phyloP scores from a whole-genome alignment of 2,113 vertebrate species.

The Meleagris gallopavo region DNA sequence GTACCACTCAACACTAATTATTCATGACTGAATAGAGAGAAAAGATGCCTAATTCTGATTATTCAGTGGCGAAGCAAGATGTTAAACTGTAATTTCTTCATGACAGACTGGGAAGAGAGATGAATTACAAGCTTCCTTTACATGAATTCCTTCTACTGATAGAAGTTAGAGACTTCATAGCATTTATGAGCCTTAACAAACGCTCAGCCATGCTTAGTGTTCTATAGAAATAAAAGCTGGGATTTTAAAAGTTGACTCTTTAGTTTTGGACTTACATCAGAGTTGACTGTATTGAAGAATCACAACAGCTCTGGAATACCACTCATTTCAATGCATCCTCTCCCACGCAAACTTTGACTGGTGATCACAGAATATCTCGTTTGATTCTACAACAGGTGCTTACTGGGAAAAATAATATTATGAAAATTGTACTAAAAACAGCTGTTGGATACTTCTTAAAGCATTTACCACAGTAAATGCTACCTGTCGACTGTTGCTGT shows the following conservation, averaged over 20 bases:
- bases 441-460: not conserved
- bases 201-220: not conserved
- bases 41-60: not conserved
- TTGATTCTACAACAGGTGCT: not conserved
- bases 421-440: not conserved
- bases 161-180: not conserved
- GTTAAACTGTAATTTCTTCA: not conserved
- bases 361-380: not conserved
- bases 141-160: not conserved
- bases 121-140: not conserved
- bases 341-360: not conserved
- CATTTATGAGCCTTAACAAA: not conserved
- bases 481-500: not conserved
- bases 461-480: not conserved
- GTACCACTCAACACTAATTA: slow-evolving; percentile 17
- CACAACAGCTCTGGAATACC: not conserved
- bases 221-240: not conserved
- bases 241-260: not conserved
- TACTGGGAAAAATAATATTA: not conserved
- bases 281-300: rapidly evolving
- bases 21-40: not conserved
- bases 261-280: not conserved
- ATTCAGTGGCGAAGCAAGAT: not conserved
- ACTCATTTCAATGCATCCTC: not conserved
- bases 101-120: not conserved